A percentile compares a stretch with the other conserved stretches of the same genome.
Evolutionary conservation across 2,888 invertebrate species (phyloP).

Genomic region (Alsophila aescularia): DNA sequence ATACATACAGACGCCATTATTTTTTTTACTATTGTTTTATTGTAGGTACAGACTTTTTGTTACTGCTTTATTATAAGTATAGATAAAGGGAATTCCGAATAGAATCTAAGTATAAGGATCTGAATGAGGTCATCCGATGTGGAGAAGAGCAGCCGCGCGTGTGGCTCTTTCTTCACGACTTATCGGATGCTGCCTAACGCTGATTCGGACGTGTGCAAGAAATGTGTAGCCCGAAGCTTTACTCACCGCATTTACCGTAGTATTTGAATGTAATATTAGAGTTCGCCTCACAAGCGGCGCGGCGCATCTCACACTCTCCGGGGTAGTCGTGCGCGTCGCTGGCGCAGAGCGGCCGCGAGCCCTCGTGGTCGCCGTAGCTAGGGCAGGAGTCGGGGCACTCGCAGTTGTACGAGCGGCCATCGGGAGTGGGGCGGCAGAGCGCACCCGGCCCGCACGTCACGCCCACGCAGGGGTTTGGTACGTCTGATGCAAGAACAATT

Average conservation of each 20-base stretch:
- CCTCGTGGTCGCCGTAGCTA: slow-evolving; percentile 92
- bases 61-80: too few species aligned
- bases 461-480: slow-evolving; percentile 89
- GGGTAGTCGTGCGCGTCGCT: slow-evolving; percentile 93
- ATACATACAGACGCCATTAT: too few species aligned
- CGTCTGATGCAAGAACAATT: slow-evolving; percentile 55
- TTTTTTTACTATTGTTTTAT: too few species aligned
- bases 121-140: too few species aligned
- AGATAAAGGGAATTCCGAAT: too few species aligned
- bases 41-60: too few species aligned
- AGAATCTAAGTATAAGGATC: too few species aligned
- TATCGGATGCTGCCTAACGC: too few species aligned
- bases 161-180: too few species aligned
- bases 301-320: slow-evolving; percentile 93
- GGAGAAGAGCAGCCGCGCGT: too few species aligned
- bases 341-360: slow-evolving; percentile 92
- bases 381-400: slow-evolving; percentile 92
- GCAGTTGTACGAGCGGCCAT: slow-evolving; percentile 90
- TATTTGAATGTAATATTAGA: slow-evolving; percentile 92
- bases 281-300: slow-evolving; percentile 90
- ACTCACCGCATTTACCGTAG: slow-evolving; percentile 94
- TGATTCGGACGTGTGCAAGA: too few species aligned
- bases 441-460: slow-evolving; percentile 93
- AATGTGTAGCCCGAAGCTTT: neutral
- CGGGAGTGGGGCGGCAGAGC: slow-evolving; percentile 87